Conservation (phyloP, 2,113 vertebrate genomes). For the Bettongia penicillata region DNA sequence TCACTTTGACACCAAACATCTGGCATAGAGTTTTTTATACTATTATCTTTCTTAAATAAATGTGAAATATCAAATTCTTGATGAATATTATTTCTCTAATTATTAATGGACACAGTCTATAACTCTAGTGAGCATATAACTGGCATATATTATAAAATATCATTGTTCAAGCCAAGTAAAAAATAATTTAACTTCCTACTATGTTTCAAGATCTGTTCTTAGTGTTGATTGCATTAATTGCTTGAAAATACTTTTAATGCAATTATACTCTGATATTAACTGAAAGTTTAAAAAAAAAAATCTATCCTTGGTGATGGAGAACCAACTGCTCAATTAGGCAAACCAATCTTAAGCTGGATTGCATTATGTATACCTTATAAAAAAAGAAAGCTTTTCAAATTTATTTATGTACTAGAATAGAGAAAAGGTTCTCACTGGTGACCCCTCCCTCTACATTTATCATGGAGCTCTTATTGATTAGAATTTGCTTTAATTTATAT, state of each 20-base stretch:
- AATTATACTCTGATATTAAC: constrained; percentile 63
- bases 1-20: constrained; percentile 84
- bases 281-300: constrained; percentile 37
- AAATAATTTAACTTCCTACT: background rate
- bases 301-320: background rate
- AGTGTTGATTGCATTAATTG: background rate
- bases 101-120: constrained; percentile 68
- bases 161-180: background rate
- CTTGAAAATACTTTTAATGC: constrained; percentile 54
- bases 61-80: constrained; percentile 75
- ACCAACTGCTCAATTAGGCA: background rate
- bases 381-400: background rate
- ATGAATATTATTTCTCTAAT: constrained; percentile 71
- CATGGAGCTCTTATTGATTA: background rate
- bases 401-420: background rate
- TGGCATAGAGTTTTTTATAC: constrained; percentile 81
- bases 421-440: background rate
- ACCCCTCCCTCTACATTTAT: background rate
- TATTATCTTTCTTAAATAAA: constrained; percentile 80
- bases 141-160: constrained; percentile 14
- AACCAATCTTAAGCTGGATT: background rate
- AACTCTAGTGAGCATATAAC: constrained; percentile 62
- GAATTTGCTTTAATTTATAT: background rate
- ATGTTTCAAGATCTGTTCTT: background rate
- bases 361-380: background rate